phyloP scores from a whole-genome alignment of 2,888 invertebrate genomes.

The Euplagia quadripunctaria region DNA sequence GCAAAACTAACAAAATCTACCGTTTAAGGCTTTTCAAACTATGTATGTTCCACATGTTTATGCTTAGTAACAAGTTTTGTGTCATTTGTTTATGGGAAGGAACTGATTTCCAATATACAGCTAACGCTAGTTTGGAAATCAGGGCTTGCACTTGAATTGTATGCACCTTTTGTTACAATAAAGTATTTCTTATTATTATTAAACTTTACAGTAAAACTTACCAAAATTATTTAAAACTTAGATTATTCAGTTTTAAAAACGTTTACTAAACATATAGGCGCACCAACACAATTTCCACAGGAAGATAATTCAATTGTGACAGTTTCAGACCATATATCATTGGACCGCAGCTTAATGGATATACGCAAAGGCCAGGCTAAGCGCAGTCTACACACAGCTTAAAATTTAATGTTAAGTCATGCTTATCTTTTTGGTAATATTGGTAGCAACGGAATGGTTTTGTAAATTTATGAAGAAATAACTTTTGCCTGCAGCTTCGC shows the following conservation, averaged over 20 bases:
- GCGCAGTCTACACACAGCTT: conserved; percentile 42
- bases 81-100: too few species aligned
- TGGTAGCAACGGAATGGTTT: conserved; percentile 9
- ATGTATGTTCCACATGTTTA: too few species aligned
- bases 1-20: too few species aligned
- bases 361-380: conserved; percentile 51
- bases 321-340: conserved; percentile 66
- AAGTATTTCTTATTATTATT: too few species aligned
- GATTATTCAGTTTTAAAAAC: conserved; percentile 35
- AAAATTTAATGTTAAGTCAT: conserved; percentile 47
- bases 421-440: conserved; percentile 30
- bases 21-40: too few species aligned
- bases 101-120: too few species aligned
- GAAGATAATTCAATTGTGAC: conserved; percentile 69
- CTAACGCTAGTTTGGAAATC: too few species aligned
- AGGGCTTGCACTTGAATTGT: too few species aligned
- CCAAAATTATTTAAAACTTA: background rate
- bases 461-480: background rate
- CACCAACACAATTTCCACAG: conserved; percentile 53
- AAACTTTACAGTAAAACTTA: too few species aligned
- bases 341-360: conserved; percentile 63
- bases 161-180: too few species aligned
- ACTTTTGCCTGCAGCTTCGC: background rate
- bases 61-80: too few species aligned
- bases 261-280: conserved; percentile 28